Evolutionary conservation across 2,113 vertebrate species (phyloP).

Genomic region (Boulengeromyrus knoepffleri): DNA sequence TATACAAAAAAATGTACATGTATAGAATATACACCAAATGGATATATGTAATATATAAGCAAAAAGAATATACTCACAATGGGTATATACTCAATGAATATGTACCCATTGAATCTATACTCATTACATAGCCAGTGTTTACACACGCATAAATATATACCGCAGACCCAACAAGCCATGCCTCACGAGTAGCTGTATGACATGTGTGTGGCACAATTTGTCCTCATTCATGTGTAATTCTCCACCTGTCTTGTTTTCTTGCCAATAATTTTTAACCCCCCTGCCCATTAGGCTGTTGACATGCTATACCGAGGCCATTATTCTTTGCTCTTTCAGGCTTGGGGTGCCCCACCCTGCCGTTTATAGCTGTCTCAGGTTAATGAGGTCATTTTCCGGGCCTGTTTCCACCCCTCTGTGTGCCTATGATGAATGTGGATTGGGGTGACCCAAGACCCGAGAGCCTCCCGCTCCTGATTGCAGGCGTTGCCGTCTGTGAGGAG

Average conservation of each 20-base stretch:
- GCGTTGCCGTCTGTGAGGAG: neutral
- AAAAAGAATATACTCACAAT: neutral
- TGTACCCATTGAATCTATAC: neutral
- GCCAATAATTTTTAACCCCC: neutral
- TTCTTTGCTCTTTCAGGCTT: neutral
- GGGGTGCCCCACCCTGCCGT: neutral
- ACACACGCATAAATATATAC: neutral
- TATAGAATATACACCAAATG: neutral
- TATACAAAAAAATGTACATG: neutral
- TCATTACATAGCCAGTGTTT: neutral
- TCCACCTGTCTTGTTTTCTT: neutral
- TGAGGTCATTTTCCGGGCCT: neutral
- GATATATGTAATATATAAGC: neutral
- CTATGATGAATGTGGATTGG: neutral
- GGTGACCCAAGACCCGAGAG: too few species aligned
- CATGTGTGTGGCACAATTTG: neutral
- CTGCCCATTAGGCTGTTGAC: neutral
- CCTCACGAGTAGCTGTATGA: neutral
- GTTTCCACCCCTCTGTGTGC: neutral
- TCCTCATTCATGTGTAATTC: neutral
- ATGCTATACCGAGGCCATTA: neutral
- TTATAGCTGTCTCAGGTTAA: neutral
- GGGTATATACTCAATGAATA: neutral
- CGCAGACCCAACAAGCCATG: neutral
- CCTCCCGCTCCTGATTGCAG: neutral